Conservation (phyloP, 2,888 invertebrate species). For the Melieria omissa region DNA sequence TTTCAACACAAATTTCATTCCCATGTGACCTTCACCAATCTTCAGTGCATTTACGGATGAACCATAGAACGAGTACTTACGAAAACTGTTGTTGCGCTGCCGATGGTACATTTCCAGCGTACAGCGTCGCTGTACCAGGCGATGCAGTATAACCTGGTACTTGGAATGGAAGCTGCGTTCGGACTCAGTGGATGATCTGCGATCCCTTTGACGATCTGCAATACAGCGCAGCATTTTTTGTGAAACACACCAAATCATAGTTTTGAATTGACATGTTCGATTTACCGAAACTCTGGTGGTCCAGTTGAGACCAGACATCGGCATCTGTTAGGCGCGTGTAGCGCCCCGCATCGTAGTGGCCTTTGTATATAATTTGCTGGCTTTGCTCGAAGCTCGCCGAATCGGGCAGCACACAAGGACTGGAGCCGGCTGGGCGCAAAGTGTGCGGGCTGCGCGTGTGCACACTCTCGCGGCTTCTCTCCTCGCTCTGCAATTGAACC, state of each 20-base stretch:
- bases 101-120: conserved; percentile 90
- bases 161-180: conserved; percentile 87
- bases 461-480: conserved; percentile 77
- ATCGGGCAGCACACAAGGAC: conserved; percentile 73
- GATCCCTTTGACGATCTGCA: conserved; percentile 63
- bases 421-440: conserved; percentile 74
- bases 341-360: conserved; percentile 76
- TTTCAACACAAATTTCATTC: too few species aligned
- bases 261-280: not conserved
- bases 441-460: conserved; percentile 78
- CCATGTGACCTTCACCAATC: not conserved
- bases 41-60: not conserved
- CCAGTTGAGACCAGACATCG: conserved; percentile 75
- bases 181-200: conserved; percentile 79
- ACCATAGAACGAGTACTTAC: conserved; percentile 70
- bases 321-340: conserved; percentile 83
- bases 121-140: conserved; percentile 89
- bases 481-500: conserved; percentile 70
- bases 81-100: conserved; percentile 83
- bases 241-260: not conserved
- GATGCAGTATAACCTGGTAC: conserved; percentile 87
- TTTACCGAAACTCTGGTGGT: conserved; percentile 64
- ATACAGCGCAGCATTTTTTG: not conserved
- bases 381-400: conserved; percentile 52
- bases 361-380: conserved; percentile 77